Base-by-base conservation (phyloP, 2,797 vertebrate species). In the Typhlichthys subterraneus region DNA sequence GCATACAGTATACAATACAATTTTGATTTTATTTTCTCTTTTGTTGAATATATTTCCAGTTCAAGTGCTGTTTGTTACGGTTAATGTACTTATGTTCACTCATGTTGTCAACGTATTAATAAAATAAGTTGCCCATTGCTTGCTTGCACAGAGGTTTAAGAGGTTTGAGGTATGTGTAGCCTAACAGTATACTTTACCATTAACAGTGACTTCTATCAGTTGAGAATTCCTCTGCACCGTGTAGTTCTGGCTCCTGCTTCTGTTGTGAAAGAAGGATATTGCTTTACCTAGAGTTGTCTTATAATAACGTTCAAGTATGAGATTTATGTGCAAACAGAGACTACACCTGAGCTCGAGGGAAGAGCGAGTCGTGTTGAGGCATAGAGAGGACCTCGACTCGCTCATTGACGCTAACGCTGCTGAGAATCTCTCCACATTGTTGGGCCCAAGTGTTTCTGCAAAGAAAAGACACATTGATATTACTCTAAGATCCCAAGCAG, bases 271-370 rank as follows among this genome's bases (percentile, higher is more conserved):
- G 29, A 5, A 4, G n/a, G 11, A 67, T 75, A 38, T 53, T 55
- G 9, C 33, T 45, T 58, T 14, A 45, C 1, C n/a, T 31, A 5
- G 19, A 8, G 12, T 29, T 3, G 13, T 4, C 29, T 29, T 19
- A 9, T n/a, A 17, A 2, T 19, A 15, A 19, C 6, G 8, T 14
- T 23, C 23, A 2, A 14, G 50, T 12, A 8, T 15, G 38, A 46
- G 2, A 19, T 7, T 3, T 15, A 47, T 4, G 3, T 6, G 12
- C n/a, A 0, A 38, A 46, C 0, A 8, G 7, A 23, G 9, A 13
- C 60, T 68, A 56, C 77, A 89, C 88, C 88, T 82, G 53, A 85
- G 68, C 46, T 86, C 91, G 55, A 91, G 79, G 42, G 85, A 90
- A 0, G 63, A 82, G 54, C 62, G 63, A 29, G 61, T 85, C 77